phyloP scores from a whole-genome alignment of 1,140 invertebrate species.

The Drosophila fuyamai region DNA sequence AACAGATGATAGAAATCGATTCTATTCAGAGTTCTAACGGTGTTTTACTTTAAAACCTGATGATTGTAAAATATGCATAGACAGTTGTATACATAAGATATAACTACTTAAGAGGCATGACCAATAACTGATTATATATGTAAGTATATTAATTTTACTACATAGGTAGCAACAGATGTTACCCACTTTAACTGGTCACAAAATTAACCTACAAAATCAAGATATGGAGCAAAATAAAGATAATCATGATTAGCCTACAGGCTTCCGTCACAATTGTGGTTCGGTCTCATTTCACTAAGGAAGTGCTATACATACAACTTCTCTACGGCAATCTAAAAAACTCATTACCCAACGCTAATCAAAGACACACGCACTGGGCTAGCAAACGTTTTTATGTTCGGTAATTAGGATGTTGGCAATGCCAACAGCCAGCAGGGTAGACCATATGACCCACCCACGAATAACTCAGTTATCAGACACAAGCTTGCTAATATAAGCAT shows the following conservation, averaged over 20 bases:
- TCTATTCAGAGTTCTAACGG: too few species aligned
- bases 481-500: slow-evolving; percentile 57
- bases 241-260: slow-evolving; percentile 15
- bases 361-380: slow-evolving; percentile 46
- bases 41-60: too few species aligned
- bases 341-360: slow-evolving; percentile 52
- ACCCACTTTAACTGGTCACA: background rate
- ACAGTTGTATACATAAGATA: too few species aligned
- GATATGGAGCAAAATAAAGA: slow-evolving; percentile 10
- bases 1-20: background rate
- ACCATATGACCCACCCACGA: slow-evolving; percentile 26
- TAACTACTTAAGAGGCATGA: too few species aligned
- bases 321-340: slow-evolving; percentile 34
- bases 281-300: slow-evolving; percentile 3
- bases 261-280: slow-evolving; percentile 17
- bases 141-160: background rate
- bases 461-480: slow-evolving; percentile 56
- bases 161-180: background rate
- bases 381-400: slow-evolving; percentile 48
- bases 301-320: slow-evolving; percentile 21
- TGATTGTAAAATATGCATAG: too few species aligned
- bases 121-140: too few species aligned
- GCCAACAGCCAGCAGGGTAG: slow-evolving; percentile 13
- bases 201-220: slow-evolving; percentile 3
- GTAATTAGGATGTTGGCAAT: slow-evolving; percentile 54